Base-by-base conservation (phyloP, 2,113 vertebrate genomes). In the Channa maculata region DNA sequence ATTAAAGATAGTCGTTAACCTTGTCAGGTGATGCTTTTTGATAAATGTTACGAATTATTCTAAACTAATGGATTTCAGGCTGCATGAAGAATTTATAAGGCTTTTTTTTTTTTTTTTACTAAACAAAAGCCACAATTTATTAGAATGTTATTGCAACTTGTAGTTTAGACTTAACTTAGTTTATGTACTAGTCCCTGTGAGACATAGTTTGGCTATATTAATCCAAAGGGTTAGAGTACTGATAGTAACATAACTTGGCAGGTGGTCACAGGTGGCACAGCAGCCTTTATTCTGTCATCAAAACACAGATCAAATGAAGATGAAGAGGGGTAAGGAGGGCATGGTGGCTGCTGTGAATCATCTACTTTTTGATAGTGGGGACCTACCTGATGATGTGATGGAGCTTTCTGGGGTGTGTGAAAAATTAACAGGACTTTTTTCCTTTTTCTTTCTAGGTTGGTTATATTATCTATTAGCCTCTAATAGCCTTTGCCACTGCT, bases 181-280 rank as follows among this genome's bases (percentile, higher is more conserved):
- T 24, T 24, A 24, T 24, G 24, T 24, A 24, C 39, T 13, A 14
- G 10, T 51, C 15, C 37, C 24, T 54, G 51, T 6, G 5, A 11
- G 15, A 51, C 10, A 37, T 2, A 55, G 10, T 43, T 52, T 51
- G 33, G 7, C 14, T 38, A 48, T 53, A 44, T 2, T 63, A 48
- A 59, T 64, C 6, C 54, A 44, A 43, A 65, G 24, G 44, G 9
- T 37, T 15, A n/a, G 37, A 38, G 15, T 12, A 33, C 3, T 13
- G 34, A 43, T 48, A 49, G 49, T 49, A 12, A 15, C 3, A n/a
- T n/a, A 36, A 1, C 53, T 75, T 69, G 67, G 72, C 61, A 74
- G 39, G 61, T 71, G 24, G 61, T 52, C 51, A 51, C 15, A n/a
- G n/a, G n/a, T n/a, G 54, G 5, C 0, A 44, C 39, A n/a, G 41